Base-by-base conservation (phyloP, 1,140 invertebrate species). In the Drosophila ironensis region DNA sequence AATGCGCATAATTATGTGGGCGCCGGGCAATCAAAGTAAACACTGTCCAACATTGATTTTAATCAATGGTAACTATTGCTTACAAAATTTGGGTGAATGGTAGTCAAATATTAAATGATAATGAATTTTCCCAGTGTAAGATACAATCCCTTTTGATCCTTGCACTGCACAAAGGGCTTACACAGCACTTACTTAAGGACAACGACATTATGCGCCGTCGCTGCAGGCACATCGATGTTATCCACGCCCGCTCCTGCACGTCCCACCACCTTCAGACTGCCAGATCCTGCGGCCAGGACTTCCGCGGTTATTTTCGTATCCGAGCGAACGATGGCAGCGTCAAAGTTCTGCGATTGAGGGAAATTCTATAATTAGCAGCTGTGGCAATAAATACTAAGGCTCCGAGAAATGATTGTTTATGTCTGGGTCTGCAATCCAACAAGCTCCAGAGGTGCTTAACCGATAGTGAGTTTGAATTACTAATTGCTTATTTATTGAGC, bases 171-270 rank as follows among this genome's bases (percentile, higher is more conserved):
- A 9, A 12, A 9, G 11, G 27, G 35, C 40, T 70, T 33, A 52
- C n/a, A 38, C 4, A 53, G 37, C 38, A 91, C 93, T 93, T 93
- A 98, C 97, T 99, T 99, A 82, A 99, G 94, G 17, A 99, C 98
- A 57, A 98, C 92, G 60, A 99, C 93, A 69, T 97, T 97, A 60
- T 94, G 93, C 47, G 92, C 91, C 0, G 96, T 98, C 4, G 98
- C 98, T 30, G 96, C 94, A 27, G 92, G 90, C 33, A 97, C 93
- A 91, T 99, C 98, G 73, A 99, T 98, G 91, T 99, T 99, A 90
- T 99, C 98, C 0, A 99, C 97, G 9, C 98, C 98, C 17, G 97
- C 98, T 7, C 98, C 98, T 22, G 98, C 98, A 48, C 98, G 93
- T 2, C 97, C 98, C 37, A 99, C 94, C 22, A 96, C 93, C 88